Percentiles rank a stretch among this genome's conserved stretches.
These are phyloP conservation scores for Prunella fulvescens DNA, from an alignment of 2,113 vertebrate genomes.

Conservation along the genomic window DNA sequence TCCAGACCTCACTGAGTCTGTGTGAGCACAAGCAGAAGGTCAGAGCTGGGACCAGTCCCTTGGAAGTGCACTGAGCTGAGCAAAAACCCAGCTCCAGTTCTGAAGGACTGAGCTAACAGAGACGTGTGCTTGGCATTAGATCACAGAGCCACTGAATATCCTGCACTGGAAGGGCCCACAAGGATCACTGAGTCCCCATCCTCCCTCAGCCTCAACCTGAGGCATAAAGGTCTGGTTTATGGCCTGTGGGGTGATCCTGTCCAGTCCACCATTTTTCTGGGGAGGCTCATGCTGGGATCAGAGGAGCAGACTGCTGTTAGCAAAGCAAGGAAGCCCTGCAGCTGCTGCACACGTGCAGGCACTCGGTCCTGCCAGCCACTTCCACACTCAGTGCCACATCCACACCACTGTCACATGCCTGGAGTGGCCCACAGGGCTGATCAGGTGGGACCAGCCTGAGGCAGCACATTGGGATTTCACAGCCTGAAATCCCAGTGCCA, in stretches of 20 bases:
- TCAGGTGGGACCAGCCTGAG: not conserved
- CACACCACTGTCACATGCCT: fast-evolving
- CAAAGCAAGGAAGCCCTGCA: not conserved
- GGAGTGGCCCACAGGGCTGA: not conserved
- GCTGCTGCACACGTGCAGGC: not conserved
- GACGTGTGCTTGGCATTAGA: not conserved
- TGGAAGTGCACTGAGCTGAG: not conserved
- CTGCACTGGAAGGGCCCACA: not conserved
- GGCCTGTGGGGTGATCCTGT: not conserved
- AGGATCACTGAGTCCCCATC: not conserved
- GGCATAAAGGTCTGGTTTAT: not conserved
- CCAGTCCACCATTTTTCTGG: not conserved
- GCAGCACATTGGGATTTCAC: not conserved
- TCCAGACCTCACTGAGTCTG: not conserved
- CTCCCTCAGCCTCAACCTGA: not conserved
- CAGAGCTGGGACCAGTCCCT: not conserved
- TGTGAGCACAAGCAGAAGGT: not conserved
- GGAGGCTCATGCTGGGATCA: conserved; percentile 4
- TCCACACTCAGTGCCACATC: fast-evolving
- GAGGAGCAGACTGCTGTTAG: not conserved
- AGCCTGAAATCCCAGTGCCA: not conserved
- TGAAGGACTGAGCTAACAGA: not conserved
- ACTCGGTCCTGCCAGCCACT: fast-evolving
- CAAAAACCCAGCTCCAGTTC: not conserved
- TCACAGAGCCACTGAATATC: not conserved